Percentiles rank a stretch among this genome's conserved stretches.
These are phyloP conservation scores for Cardiocondyla obscurior DNA, from an alignment of 1,140 invertebrate genomes.

Conservation along the genomic window DNA sequence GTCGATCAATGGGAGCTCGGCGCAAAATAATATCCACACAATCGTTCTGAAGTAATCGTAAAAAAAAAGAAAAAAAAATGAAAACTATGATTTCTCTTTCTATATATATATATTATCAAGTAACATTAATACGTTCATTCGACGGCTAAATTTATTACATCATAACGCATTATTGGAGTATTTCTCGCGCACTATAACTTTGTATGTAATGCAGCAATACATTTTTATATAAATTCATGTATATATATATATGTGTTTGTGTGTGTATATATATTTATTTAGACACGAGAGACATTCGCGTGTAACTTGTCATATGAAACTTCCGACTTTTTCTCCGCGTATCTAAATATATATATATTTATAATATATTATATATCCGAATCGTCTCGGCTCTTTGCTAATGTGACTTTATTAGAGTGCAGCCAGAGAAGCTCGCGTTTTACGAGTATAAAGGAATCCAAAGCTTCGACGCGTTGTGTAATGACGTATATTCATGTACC, in stretches of 20 bases:
- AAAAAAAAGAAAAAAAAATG: background rate
- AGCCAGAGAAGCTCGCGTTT: background rate
- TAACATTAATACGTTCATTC: constrained; percentile 43
- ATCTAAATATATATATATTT: too few species aligned
- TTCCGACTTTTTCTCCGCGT: background rate
- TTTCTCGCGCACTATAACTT: background rate
- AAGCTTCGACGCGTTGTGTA: background rate
- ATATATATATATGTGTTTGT: constrained; percentile 3
- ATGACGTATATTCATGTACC: background rate
- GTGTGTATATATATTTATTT: constrained; percentile 7
- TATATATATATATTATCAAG: constrained; percentile 29
- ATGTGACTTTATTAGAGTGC: background rate
- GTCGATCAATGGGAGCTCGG: background rate
- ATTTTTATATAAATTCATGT: constrained; percentile 36
- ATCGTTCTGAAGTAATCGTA: background rate
- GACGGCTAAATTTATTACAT: constrained; percentile 48
- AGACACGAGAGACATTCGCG: constrained; percentile 15
- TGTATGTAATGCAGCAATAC: constrained; percentile 16
- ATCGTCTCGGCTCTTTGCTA: background rate
- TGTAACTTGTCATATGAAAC: background rate
- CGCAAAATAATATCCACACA: background rate
- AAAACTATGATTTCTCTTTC: background rate
- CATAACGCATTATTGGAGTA: constrained; percentile 21
- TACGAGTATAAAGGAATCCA: background rate
- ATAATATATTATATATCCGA: too few species aligned